phyloP scores from a whole-genome alignment of 2,113 vertebrate species.

The Gopherus flavomarginatus region DNA sequence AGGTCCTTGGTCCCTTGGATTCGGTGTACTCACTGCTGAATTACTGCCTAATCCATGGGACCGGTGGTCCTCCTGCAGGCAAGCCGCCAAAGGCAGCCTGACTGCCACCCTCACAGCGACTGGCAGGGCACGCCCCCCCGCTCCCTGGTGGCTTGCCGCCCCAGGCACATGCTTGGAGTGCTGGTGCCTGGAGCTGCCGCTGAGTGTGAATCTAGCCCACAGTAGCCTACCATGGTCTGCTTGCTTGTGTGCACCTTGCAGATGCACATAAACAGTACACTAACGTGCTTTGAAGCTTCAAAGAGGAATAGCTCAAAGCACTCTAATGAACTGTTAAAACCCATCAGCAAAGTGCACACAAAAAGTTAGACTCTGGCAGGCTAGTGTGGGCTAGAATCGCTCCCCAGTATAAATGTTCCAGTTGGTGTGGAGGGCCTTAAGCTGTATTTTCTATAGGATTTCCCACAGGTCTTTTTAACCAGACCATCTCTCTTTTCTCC shows the following conservation, averaged over 20 bases:
- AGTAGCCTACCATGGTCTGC: background rate
- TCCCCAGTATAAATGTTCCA: too few relatives aligned
- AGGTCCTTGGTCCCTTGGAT: too few relatives aligned
- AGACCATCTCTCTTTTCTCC: background rate
- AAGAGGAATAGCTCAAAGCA: background rate
- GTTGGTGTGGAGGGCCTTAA: background rate
- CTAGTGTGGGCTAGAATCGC: background rate
- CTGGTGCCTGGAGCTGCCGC: too few relatives aligned
- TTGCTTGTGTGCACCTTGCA: background rate
- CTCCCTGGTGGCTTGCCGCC: too few relatives aligned
- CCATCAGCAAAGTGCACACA: background rate
- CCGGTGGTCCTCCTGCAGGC: too few relatives aligned
- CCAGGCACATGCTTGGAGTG: too few relatives aligned
- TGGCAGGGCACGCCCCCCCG: too few relatives aligned
- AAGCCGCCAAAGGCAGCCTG: too few relatives aligned
- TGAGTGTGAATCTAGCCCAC: background rate
- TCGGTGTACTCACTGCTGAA: too few relatives aligned
- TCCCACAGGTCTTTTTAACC: background rate
- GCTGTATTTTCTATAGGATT: background rate
- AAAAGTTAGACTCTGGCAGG: too few relatives aligned
- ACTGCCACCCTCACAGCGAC: too few relatives aligned
- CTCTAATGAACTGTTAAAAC: background rate
- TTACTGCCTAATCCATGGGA: too few relatives aligned
- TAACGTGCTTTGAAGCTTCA: background rate
- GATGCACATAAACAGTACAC: background rate